Evolutionary conservation across 2,888 invertebrate genomes (phyloP), one percentile per base, ranked within the genome.

Genomic region (Eupithecia abbreviata): DNA sequence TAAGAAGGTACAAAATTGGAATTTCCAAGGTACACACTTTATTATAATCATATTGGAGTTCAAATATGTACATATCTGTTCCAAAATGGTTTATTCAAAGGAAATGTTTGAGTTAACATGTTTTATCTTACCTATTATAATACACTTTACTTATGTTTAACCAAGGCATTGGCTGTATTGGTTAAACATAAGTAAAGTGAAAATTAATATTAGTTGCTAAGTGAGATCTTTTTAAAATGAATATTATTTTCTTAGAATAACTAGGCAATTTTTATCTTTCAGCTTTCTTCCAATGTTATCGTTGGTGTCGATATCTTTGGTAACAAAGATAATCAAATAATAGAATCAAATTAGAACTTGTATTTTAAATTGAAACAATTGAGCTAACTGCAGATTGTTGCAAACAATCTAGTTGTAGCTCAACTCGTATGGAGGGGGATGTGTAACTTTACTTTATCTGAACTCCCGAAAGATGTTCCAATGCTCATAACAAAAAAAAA

Each of bases 41-140:
- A 62, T 30, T 30, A 62, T 67, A 67, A 67, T 68, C n/a, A 4
- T 68, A 45, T 9, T 4, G 62, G 58, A 62, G 18, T 43, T n/a
- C 45, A 68, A 68, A 68, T 68, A 68, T 68, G 67, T 42, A 67
- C 66, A 10, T 7, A 43, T 15, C 43, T 4, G 3, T 10, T 58
- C 10, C 41, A 67, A 67, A 45, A 71, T 43, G 71, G 49, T 47
- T 49, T 47, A 70, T 43, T n/a, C 43, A 67, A 43, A 67, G 45
- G 67, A 68, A 68, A 68, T 68, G 67, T 68, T 68, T 68, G 67
- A 68, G 3, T 68, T n/a, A n/a, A n/a, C 67, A 42, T 18, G 42
- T 62, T 62, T 62, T 30, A 62, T 62, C 62, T 62, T n/a, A n/a
- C n/a, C n/a, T 30, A 30, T 62, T 62, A 62, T 62, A 62, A 62